Base-by-base conservation (phyloP, 2,797 vertebrate species). In the Tapirus indicus region DNA sequence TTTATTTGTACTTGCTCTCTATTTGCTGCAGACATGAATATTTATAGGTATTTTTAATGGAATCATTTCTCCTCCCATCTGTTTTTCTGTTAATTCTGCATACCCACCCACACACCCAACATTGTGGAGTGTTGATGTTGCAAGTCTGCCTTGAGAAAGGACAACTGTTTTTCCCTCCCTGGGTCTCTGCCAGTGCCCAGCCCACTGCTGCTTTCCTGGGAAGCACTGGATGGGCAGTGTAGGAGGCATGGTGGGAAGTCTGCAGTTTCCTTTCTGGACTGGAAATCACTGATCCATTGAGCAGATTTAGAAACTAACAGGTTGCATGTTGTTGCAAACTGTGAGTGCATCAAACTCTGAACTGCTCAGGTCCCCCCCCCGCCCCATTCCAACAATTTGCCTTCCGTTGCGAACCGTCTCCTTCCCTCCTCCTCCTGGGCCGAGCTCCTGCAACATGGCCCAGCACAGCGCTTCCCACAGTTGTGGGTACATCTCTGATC, bases 101-200 rank as follows among this genome's bases (percentile, higher is more conserved):
- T 16, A 21, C 16, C 9, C 52, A 7, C 56, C 41, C 25, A 32
- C 10, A 49, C 21, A 9, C 23, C 32, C 75, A 38, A 13, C 21
- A 2, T 1, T 4, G 2, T 52, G 41, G 1, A 69, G 47, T 5
- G 25, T 5, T 47, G 41, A 1, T 32, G 54, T 21, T 2, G 16
- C 4, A 44, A 47, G 6, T 74, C n/a, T 27, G 38, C 66, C 60
- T 66, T 35, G 21, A 35, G 44, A 20, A 35, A 29, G 18, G 62
- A 44, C 71, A 64, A 9, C 25, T 38, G 1, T 1, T 27, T 68
- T n/a, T 66, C 41, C n/a, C 13, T 35, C 25, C 21, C 38, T 13
- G 27, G 35, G 41, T 23, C 49, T 16, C 29, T 14, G 27, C 29
- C 18, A 2, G 17, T 5, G 29, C 20, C 79, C n/a, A 29, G 68